Base-by-base conservation (phyloP, 2,113 vertebrate species). In the Protomyctophum bolini region DNA sequence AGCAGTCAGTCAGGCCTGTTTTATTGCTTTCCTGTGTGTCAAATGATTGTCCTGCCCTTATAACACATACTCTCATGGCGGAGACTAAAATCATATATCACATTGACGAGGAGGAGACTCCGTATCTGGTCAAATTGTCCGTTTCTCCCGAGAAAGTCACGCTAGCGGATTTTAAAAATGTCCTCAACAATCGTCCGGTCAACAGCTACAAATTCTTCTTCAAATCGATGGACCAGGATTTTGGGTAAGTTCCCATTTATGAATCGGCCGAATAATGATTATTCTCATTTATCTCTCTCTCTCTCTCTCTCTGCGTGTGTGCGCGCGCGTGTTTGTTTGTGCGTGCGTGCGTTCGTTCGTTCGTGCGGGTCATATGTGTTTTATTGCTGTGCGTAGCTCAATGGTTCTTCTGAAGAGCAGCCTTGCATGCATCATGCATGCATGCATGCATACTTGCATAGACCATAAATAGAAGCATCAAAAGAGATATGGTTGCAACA, bases 161-260 rank as follows among this genome's bases (percentile, higher is more conserved):
- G 66, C 89, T 98, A 91, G 95, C 95, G 51, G 97, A 98, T 93
- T 98, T 98, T 89, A 98, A 98, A 94, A 95, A 94, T 95, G 97
- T 98, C 89, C 97, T 98, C 90, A 96, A 95, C 93, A 97, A 95
- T 83, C 95, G 97, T 64, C 96, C 97, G 6, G 93, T 94, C 90
- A 94, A 95, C 75, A 94, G 93, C 95, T 98, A 97, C 94, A 98
- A 98, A 94, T 98, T 98, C 93, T 98, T 97, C 94, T 98, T 98
- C 92, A 98, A 98, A 92, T 98, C 97, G 66, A 98, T 98, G 97
- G 97, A 98, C 89, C 96, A 97, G 94, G 97, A 98, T 94, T 98
- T 98, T 86, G 96, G 97, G 97, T 98, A 75, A 95, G 96, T 91
- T 75, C 58, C 66, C 63, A 41, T 41, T 41, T 41, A 41, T 41